Base-by-base conservation (phyloP, 2,113 vertebrate species). In the Hepsetus odoe region DNA sequence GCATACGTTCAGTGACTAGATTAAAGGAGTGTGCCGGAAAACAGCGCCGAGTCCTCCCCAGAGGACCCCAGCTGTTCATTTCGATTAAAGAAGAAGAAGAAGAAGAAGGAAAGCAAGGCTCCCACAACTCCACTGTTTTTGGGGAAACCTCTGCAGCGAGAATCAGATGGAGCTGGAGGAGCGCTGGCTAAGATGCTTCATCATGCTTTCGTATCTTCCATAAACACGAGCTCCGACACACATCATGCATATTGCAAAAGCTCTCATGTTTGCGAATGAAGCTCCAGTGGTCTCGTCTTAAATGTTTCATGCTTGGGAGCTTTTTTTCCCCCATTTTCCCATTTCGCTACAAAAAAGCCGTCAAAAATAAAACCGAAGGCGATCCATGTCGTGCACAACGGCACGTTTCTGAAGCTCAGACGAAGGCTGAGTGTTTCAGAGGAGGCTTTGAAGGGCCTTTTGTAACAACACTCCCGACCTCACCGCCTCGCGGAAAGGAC, bases 231-330 rank as follows among this genome's bases (percentile, higher is more conserved):
- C 33, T 35, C 44, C n/a, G 13, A 55, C 51, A 56, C 51, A 72
- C 70, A 20, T 22, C 58, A 67, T 38, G 44, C 44, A 76, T 42
- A 59, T 30, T 59, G n/a, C 62, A 58, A 74, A 61, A 13, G 20
- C 32, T 56, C 51, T 56, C 20, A 30, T 55, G 44, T 38, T 72
- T 33, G 49, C 30, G 20, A 56, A 14, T 8, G n/a, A 18, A 35
- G 13, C 69, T 56, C 18, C 20, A 38, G 30, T 40, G 51, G 49
- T 38, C 33, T 11, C 33, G 16, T 5, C 61, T 20, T 65, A 35
- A 65, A 65, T 65, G 35, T 75, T 69, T 77, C 26, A 69, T 62
- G 40, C 49, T 53, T 26, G 16, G 32, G 42, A 59, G 56, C n/a
- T 11, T 1, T 14, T n/a, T 26, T 20, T 22, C 42, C 18, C 2